Percentiles rank a stretch among this genome's conserved stretches.
Conservation (phyloP, 2,797 vertebrate genomes). For the Serranus cabrilla region DNA sequence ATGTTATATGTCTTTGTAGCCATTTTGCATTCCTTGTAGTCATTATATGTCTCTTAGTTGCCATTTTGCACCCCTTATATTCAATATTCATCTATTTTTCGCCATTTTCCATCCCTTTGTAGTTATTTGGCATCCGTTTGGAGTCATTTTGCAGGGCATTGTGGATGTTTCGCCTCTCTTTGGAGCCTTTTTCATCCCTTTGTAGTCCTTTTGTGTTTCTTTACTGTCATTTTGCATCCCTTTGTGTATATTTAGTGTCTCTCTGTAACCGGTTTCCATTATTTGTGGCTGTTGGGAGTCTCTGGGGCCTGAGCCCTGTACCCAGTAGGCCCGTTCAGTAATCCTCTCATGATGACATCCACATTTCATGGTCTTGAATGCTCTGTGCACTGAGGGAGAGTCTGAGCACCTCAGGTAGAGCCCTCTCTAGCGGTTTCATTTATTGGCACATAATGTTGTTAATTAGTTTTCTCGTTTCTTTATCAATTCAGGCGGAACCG, state of each 20-base stretch:
- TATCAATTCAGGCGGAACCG: conserved; percentile 87
- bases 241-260: background rate
- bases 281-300: background rate
- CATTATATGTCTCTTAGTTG: too few species aligned
- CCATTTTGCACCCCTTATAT: background rate
- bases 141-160: background rate
- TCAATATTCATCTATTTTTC: background rate
- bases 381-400: conserved; percentile 1
- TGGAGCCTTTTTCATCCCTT: rapidly evolving
- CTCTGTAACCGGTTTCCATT: background rate
- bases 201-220: background rate
- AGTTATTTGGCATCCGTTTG: background rate
- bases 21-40: background rate
- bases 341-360: conserved; percentile 15
- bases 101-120: too few species aligned
- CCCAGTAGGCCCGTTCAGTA: background rate
- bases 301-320: background rate
- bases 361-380: conserved; percentile 33
- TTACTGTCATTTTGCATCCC: background rate
- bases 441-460: conserved; percentile 4
- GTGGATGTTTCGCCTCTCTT: rapidly evolving
- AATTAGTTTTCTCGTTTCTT: conserved; percentile 38
- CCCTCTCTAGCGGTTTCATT: conserved; percentile 2
- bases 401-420: conserved; percentile 8
- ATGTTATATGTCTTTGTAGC: background rate